A percentile compares a stretch with the other conserved stretches of the same genome.
These are phyloP conservation scores for Leucoptera coffeella DNA, from an alignment of 2,888 invertebrate species.

Conservation along the genomic window DNA sequence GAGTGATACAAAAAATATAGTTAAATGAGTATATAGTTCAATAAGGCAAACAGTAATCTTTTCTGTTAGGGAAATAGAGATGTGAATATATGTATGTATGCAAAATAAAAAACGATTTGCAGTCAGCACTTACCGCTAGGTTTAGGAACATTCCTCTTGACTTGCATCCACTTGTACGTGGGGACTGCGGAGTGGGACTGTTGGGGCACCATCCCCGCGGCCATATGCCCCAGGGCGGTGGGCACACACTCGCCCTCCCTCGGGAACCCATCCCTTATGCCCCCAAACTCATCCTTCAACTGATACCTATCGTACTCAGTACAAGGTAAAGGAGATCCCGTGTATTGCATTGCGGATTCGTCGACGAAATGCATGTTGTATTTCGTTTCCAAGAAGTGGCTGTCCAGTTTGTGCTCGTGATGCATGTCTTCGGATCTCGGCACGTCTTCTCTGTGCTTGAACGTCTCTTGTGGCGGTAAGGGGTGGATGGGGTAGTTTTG, in stretches of 20 bases:
- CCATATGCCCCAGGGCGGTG: slow-evolving; percentile 20
- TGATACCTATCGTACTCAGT: slow-evolving; percentile 56
- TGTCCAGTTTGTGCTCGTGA: slow-evolving; percentile 38
- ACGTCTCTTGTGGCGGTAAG: slow-evolving; percentile 44
- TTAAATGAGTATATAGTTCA: too few relatives aligned
- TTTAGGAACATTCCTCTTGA: slow-evolving; percentile 93
- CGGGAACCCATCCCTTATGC: slow-evolving; percentile 26
- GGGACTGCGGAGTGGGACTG: slow-evolving; percentile 64
- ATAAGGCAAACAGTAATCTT: too few relatives aligned
- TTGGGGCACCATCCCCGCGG: slow-evolving; percentile 22
- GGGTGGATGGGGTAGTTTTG: slow-evolving; percentile 48
- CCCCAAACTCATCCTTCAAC: slow-evolving; percentile 58
- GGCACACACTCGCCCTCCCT: slow-evolving; percentile 26
- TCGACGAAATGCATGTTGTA: slow-evolving; percentile 49
- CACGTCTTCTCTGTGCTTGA: slow-evolving; percentile 49
- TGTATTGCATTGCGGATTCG: slow-evolving; percentile 32
- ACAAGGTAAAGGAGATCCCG: slow-evolving; percentile 42
- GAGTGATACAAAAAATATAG: too few relatives aligned
- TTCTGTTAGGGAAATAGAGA: too few relatives aligned
- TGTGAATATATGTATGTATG: too few relatives aligned
- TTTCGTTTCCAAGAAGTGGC: slow-evolving; percentile 45
- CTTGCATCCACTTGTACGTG: slow-evolving; percentile 99
- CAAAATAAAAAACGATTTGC: too few relatives aligned
- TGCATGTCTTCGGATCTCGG: slow-evolving; percentile 45
- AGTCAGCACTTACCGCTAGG: slow-evolving; percentile 71